Conservation (phyloP, 1,140 invertebrate genomes). For the Pinna nobilis region DNA sequence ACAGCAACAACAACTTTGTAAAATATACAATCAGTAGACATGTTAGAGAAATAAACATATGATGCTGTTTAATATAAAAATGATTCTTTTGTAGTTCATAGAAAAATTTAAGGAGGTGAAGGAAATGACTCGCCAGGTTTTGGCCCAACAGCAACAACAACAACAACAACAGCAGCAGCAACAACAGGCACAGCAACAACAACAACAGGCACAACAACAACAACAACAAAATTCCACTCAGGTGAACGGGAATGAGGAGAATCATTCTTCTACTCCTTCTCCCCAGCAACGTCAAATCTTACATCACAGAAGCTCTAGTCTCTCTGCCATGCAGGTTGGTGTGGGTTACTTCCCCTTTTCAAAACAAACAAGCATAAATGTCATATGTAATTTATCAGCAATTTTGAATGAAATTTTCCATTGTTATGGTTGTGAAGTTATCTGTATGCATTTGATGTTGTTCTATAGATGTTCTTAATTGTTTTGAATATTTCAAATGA, state of each 20-base stretch:
- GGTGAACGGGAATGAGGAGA: conserved; percentile 33
- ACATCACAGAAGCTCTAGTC: conserved; percentile 63
- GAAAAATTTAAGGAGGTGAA: conserved; percentile 99
- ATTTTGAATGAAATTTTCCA: too few relatives aligned
- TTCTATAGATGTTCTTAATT: too few relatives aligned
- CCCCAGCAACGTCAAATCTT: conserved; percentile 54
- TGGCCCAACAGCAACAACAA: conserved; percentile 39
- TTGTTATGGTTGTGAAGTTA: too few relatives aligned
- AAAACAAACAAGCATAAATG: too few relatives aligned
- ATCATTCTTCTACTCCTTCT: conserved; percentile 32
- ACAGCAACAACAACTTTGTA: too few relatives aligned
- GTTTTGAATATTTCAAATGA: too few relatives aligned
- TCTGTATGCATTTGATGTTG: too few relatives aligned
- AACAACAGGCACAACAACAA: conserved; percentile 39
- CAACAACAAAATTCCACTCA: conserved; percentile 29
- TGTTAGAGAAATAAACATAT: not conserved
- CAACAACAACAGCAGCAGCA: conserved; percentile 29
- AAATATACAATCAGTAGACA: too few relatives aligned
- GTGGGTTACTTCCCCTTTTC: conserved; percentile 28
- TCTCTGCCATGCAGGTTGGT: conserved; percentile 66
- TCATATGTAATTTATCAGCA: too few relatives aligned
- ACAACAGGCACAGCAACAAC: too few relatives aligned
- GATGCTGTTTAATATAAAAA: not conserved
- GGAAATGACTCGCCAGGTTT: conserved; percentile 81
- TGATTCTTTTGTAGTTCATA: conserved; percentile 87